Evolutionary conservation across 2,113 vertebrate genomes (phyloP).

Genomic region (Chunga burmeisteri): DNA sequence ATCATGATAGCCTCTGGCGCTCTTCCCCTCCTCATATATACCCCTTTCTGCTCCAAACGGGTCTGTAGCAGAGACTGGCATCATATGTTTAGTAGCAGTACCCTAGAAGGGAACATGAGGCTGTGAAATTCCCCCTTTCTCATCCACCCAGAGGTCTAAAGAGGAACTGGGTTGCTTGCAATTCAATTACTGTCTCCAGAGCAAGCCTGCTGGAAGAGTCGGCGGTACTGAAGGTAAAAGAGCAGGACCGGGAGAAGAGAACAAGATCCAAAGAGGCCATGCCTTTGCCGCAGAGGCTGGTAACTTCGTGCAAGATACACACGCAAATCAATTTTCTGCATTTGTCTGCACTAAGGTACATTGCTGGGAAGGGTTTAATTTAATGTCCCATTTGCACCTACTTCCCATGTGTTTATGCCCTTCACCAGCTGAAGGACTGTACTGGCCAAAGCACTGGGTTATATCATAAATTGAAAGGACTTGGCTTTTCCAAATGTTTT

Average conservation of each 20-base stretch:
- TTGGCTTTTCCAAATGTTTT: background rate
- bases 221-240: background rate
- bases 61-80: background rate
- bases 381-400: background rate
- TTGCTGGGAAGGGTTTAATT: background rate
- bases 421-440: background rate
- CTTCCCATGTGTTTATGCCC: background rate
- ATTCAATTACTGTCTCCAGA: background rate
- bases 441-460: background rate
- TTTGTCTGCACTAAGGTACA: background rate
- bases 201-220: background rate
- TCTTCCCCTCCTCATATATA: background rate
- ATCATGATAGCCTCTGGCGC: background rate
- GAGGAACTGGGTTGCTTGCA: background rate
- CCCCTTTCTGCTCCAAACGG: background rate
- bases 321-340: background rate
- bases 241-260: background rate
- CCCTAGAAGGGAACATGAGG: background rate
- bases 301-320: background rate
- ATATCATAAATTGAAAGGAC: background rate
- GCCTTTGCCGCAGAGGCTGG: background rate
- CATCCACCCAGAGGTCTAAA: background rate
- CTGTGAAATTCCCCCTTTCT: background rate
- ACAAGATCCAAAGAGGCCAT: background rate
- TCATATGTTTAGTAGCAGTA: rapidly evolving